Evolutionary conservation across 2,888 invertebrate genomes (phyloP).

Genomic region (Drosophila prolongata): DNA sequence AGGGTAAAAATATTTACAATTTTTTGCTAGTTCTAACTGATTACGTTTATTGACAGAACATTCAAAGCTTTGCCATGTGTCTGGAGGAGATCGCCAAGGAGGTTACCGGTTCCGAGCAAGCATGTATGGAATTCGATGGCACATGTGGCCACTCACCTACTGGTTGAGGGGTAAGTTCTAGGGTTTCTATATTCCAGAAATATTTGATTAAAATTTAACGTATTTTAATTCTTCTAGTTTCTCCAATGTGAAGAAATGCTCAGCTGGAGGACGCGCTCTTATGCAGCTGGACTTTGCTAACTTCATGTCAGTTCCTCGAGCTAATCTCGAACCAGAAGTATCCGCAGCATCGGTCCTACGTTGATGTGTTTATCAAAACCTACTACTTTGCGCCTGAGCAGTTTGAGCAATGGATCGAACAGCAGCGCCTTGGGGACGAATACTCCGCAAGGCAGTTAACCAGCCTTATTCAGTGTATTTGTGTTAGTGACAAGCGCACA

Average conservation of each 20-base stretch:
- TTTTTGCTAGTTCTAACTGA: not conserved
- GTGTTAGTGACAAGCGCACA: slow-evolving; percentile 94
- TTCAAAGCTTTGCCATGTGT: slow-evolving; percentile 91
- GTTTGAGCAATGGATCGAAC: slow-evolving; percentile 94
- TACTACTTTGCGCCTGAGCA: slow-evolving; percentile 96
- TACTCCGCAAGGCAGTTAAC: slow-evolving; percentile 95
- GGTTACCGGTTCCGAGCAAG: slow-evolving; percentile 90
- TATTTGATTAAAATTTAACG: too few relatives aligned
- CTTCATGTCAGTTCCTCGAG: slow-evolving; percentile 94
- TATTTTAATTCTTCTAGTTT: slow-evolving; percentile 86
- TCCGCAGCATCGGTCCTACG: slow-evolving; percentile 94
- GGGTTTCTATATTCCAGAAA: too few relatives aligned
- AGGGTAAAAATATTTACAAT: slow-evolving; percentile 49
- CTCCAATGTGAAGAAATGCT: slow-evolving; percentile 95
- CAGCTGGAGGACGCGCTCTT: slow-evolving; percentile 96
- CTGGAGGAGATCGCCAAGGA: slow-evolving; percentile 90
- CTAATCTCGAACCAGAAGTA: slow-evolving; percentile 93
- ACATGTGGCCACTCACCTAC: slow-evolving; percentile 92
- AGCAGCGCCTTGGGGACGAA: slow-evolving; percentile 93
- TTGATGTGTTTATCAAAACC: slow-evolving; percentile 97
- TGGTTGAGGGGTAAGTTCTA: slow-evolving; percentile 93
- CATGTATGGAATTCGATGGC: slow-evolving; percentile 95
- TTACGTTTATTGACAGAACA: slow-evolving; percentile 67
- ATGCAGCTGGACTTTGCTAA: slow-evolving; percentile 99
- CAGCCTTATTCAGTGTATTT: slow-evolving; percentile 93